A percentile compares a stretch with the other conserved stretches of the same genome.
Evolutionary conservation across 2,888 invertebrate species (phyloP).

Genomic region (Orgyia antiqua): DNA sequence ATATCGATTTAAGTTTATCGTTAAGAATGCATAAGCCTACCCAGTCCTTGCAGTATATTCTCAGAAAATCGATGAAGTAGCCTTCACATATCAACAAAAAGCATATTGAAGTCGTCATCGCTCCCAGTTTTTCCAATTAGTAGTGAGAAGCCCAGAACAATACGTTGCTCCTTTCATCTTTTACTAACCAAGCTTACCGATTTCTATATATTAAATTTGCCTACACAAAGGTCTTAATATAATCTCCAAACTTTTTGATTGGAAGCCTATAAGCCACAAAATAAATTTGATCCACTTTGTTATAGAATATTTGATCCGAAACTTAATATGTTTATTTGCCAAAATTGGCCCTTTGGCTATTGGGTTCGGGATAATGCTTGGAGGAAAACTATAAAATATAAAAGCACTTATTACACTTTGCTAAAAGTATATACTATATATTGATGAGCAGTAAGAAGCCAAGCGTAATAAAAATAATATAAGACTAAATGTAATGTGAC

Average conservation of each 20-base stretch:
- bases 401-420: too few relatives aligned
- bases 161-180: neutral
- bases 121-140: too few relatives aligned
- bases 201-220: too few relatives aligned
- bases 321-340: conserved; percentile 11
- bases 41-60: conserved; percentile 14
- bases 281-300: conserved; percentile 26
- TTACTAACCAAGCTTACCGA: neutral
- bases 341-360: conserved; percentile 10
- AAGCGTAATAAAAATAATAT: too few relatives aligned
- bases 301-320: conserved; percentile 7
- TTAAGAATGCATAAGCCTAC: conserved; percentile 6
- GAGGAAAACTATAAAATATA: too few relatives aligned
- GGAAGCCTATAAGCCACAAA: conserved; percentile 11
- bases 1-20: neutral
- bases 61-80: conserved; percentile 19
- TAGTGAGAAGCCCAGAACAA: too few relatives aligned
- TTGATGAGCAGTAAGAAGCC: too few relatives aligned
- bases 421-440: too few relatives aligned
- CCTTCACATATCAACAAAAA: neutral
- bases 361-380: too few relatives aligned
- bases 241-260: neutral
- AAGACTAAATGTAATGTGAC: too few relatives aligned
- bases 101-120: too few relatives aligned
- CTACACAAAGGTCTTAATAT: conserved; percentile 10